Percentiles rank a stretch among this genome's conserved stretches.
Conservation (phyloP, 2,888 invertebrate species). For the Lingula anatina region DNA sequence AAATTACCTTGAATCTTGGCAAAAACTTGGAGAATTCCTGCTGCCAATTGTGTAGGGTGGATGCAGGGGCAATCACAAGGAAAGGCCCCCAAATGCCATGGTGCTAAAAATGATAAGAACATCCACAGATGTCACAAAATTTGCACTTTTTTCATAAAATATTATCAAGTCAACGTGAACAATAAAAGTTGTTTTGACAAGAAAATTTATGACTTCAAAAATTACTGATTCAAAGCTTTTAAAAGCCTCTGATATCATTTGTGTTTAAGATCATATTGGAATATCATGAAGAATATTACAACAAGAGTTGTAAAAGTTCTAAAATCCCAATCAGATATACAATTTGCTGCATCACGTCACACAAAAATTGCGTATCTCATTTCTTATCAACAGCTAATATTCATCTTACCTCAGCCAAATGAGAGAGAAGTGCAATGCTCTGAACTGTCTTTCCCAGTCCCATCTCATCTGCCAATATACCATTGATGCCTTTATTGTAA, state of each 20-base stretch:
- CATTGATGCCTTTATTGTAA: constrained; percentile 90
- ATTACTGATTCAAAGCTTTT: no score
- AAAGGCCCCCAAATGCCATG: constrained; percentile 90
- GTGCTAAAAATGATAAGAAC: constrained; percentile 45
- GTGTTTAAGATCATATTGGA: no score
- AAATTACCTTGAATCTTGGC: constrained; percentile 78
- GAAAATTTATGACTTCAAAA: no score
- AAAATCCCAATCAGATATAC: not conserved
- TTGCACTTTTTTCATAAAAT: no score
- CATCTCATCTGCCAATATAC: constrained; percentile 94
- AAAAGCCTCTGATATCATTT: no score
- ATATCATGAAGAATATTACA: no score
- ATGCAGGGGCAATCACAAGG: constrained; percentile 91
- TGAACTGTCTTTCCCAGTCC: constrained; percentile 96
- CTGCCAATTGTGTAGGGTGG: constrained; percentile 95
- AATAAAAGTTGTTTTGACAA: no score
- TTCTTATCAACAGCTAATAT: no score
- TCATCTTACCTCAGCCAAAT: constrained; percentile 74
- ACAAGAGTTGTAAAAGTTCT: not conserved
- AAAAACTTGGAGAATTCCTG: constrained; percentile 91
- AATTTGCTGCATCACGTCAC: not conserved
- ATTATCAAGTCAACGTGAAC: no score
- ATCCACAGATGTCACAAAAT: no score
- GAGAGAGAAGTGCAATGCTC: constrained; percentile 89
- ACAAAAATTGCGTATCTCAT: no score